Percentiles rank a stretch among this genome's conserved stretches.
Evolutionary conservation across 2,113 vertebrate species (phyloP).

Genomic region (Sisor rabdophorus): DNA sequence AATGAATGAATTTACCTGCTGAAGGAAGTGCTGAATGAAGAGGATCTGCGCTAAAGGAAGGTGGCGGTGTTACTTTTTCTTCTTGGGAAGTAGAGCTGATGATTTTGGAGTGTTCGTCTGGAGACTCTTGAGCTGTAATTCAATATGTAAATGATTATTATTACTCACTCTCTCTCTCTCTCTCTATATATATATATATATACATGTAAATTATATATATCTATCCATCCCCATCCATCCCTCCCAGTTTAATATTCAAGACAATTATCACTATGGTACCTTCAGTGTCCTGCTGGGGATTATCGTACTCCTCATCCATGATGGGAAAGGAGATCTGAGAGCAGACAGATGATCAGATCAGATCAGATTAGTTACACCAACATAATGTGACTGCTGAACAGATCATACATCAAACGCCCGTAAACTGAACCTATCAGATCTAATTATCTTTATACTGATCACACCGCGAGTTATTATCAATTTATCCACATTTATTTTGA

Average conservation of each 20-base stretch:
- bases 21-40: background rate
- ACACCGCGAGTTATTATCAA: background rate
- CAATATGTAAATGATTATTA: too few species aligned
- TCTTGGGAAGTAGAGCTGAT: slow-evolving; percentile 24
- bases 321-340: slow-evolving; percentile 55
- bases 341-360: background rate
- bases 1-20: slow-evolving; percentile 10
- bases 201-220: too few species aligned
- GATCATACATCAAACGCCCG: too few species aligned
- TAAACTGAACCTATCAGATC: too few species aligned
- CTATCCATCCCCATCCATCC: too few species aligned
- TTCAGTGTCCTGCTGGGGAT: slow-evolving; percentile 11
- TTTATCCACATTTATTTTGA: background rate
- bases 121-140: background rate
- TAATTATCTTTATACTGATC: background rate
- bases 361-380: background rate
- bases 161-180: too few species aligned
- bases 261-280: slow-evolving; percentile 47
- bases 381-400: too few species aligned
- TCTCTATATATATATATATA: too few species aligned
- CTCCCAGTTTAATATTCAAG: background rate
- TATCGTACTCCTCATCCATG: slow-evolving; percentile 53
- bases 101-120: background rate
- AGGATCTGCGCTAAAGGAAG: background rate
- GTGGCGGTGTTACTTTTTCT: background rate